A percentile compares a stretch with the other conserved stretches of the same genome.
These are phyloP conservation scores for Nycticebus coucang DNA, from an alignment of 2,113 vertebrate species.

Conservation along the genomic window DNA sequence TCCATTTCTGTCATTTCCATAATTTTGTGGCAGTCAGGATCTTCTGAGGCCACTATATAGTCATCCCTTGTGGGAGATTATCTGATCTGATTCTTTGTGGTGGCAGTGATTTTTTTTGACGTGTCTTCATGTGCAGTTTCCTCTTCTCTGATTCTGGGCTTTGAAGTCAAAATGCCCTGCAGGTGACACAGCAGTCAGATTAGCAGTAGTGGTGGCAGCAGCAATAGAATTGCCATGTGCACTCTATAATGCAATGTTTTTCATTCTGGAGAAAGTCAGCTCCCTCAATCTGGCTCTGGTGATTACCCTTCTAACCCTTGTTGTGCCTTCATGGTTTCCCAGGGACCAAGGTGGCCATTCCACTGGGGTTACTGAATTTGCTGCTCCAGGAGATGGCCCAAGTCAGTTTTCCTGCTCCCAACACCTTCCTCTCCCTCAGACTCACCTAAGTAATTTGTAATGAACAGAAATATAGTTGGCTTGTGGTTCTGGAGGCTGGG, in stretches of 20 bases:
- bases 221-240: not conserved
- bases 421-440: not conserved
- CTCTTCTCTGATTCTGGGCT: no score
- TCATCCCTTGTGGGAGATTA: no score
- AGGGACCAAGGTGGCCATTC: not conserved
- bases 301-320: not conserved
- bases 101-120: no score
- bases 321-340: not conserved
- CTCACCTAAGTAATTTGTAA: no score
- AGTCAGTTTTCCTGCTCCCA: not conserved
- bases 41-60: no score
- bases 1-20: no score
- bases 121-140: no score
- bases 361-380: not conserved
- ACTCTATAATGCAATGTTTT: not conserved
- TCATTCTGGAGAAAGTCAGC: constrained; percentile 16
- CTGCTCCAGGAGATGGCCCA: not conserved
- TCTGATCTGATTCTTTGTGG: no score
- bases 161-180: not conserved
- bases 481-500: not conserved
- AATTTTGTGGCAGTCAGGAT: no score
- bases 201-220: not conserved
- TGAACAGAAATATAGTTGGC: not conserved
- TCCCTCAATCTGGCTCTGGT: not conserved
- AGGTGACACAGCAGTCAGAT: not conserved